phyloP scores from a whole-genome alignment of 2,797 vertebrate species.

The Martes flavigula region DNA sequence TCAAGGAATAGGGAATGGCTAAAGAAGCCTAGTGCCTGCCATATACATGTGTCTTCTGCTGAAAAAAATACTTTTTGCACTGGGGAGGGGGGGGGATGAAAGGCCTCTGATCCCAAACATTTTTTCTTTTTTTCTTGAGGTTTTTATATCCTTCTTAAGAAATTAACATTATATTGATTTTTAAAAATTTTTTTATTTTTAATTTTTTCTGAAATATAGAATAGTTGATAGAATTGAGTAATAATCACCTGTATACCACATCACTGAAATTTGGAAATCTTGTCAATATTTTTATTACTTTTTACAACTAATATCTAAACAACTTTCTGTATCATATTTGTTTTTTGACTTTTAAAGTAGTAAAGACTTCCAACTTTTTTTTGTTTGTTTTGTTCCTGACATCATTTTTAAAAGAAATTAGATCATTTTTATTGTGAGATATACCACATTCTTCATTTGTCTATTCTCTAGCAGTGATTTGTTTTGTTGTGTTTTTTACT shows the following conservation, averaged over 20 bases:
- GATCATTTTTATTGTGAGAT: neutral
- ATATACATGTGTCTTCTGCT: neutral
- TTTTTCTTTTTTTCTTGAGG: neutral
- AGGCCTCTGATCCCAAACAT: neutral
- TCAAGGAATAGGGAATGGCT: conserved; percentile 42
- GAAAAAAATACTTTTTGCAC: neutral
- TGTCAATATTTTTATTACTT: neutral
- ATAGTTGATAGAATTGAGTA: neutral
- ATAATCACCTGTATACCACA: neutral
- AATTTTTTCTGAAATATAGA: neutral
- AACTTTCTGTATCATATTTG: neutral
- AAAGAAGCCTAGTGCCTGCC: neutral
- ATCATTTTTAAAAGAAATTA: neutral
- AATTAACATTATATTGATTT: neutral
- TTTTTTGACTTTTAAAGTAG: conserved; percentile 6
- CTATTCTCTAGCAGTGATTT: neutral
- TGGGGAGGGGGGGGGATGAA: too few species aligned
- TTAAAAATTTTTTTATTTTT: neutral
- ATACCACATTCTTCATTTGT: neutral
- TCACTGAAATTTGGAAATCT: neutral
- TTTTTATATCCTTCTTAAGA: neutral
- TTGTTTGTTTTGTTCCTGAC: neutral
- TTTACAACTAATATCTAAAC: neutral
- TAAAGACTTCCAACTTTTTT: neutral
- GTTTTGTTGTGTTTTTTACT: neutral